A percentile compares a stretch with the other conserved stretches of the same genome.
Conservation (phyloP, 2,888 invertebrate genomes). For the Acanthosepion lycidas region DNA sequence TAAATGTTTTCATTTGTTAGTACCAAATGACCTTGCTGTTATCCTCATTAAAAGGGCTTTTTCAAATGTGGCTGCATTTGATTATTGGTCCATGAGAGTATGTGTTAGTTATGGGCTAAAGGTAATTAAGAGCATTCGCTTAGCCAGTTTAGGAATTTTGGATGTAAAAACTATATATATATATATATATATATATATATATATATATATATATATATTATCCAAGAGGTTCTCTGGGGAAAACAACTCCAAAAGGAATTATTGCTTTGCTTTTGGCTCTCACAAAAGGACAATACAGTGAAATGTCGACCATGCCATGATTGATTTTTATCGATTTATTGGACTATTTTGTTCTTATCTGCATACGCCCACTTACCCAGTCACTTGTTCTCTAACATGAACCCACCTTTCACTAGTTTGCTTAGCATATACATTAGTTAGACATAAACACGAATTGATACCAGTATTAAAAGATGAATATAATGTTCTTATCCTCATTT, state of each 20-base stretch:
- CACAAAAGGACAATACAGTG: neutral
- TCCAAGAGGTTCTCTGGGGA: neutral
- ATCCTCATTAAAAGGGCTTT: neutral
- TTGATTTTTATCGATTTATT: constrained; percentile 22
- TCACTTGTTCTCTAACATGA: neutral
- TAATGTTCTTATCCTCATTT: neutral
- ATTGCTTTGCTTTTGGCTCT: neutral
- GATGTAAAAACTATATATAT: neutral
- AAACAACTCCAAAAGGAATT: neutral
- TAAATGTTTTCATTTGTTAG: neutral
- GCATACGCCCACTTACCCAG: neutral
- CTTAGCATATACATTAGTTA: neutral
- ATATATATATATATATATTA: neutral
- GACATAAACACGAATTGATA: neutral
- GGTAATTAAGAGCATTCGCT: neutral
- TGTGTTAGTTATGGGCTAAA: neutral
- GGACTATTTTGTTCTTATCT: neutral
- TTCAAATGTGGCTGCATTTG: neutral
- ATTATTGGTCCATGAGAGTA: neutral
- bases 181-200: neutral
- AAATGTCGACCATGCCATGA: neutral
- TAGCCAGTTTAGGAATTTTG: neutral
- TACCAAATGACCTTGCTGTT: neutral
- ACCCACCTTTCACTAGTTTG: neutral
- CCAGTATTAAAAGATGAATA: neutral